Evolutionary conservation across 2,888 invertebrate species (phyloP), one percentile per base, ranked within the genome.

Genomic region (Biston betularia): DNA sequence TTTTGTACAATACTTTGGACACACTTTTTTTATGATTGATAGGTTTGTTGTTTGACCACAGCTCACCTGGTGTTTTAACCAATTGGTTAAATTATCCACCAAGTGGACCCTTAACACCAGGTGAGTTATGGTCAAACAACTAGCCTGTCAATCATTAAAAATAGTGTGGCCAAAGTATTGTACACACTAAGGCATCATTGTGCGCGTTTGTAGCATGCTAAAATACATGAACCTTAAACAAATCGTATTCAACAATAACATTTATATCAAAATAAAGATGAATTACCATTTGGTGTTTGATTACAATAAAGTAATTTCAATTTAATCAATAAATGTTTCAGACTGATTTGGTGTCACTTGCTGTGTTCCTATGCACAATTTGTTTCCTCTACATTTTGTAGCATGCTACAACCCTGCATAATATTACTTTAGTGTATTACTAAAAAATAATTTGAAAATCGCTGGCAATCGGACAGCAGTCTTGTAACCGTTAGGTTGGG

Each of bases 401-500:
- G 52, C 38, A 14, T 14, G 14, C 7, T 6, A 14, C 14, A 38
- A 38, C 11, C 3, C 15, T 14, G 38, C 52, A 38, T 7, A n/a
- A 53, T 10, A 15, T 38, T 15, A 10, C 11, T 10, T 53, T 1
- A 34, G 35, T 50, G n/a, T 53, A 38, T 53, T 14, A 38, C 14
- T 53, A 38, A 53, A 10, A 38, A 34, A 50, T 50, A 11, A 6
- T 48, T 6, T 5, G 15, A 8, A 34, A 38, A 34, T 9, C 15
- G 15, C 11, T 53, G 38, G 52, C 15, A 38, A 53, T 15, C 52
- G 38, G 9, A 34, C 2, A 38, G 38, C 38, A 14, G 15, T 53
- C n/a, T 50, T 50, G 50, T 6, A 34, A 34, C 35, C 7, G 50
- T 35, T 35, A 34, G 50, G 35, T 53, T 35, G 15, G 52, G 52